Evolutionary conservation across 2,888 invertebrate species (phyloP).

Genomic region (Tricholauxania praeusta): DNA sequence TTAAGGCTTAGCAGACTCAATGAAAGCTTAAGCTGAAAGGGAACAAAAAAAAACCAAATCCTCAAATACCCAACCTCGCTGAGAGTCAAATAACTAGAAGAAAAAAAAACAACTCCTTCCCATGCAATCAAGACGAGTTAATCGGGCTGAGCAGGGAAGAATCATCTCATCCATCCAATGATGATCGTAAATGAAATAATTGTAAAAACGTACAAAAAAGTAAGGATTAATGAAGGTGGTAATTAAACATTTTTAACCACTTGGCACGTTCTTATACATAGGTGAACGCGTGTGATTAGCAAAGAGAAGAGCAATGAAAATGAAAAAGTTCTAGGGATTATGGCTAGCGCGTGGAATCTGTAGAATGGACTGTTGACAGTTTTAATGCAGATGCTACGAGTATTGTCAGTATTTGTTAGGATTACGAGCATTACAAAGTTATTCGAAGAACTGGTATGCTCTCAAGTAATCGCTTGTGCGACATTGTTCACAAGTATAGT

Average conservation of each 20-base stretch:
- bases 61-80: slow-evolving; percentile 2
- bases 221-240: slow-evolving; percentile 35
- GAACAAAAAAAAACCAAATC: not conserved
- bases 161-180: too few species aligned
- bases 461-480: too few species aligned
- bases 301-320: not conserved
- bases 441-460: too few species aligned
- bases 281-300: slow-evolving; percentile 28
- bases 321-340: not conserved
- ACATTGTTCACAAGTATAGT: too few species aligned
- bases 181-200: slow-evolving; percentile 24
- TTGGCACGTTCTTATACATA: slow-evolving; percentile 30
- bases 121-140: not conserved
- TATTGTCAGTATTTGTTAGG: not conserved
- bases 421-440: too few species aligned
- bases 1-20: slow-evolving; percentile 14
- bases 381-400: slow-evolving; percentile 19
- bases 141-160: too few species aligned
- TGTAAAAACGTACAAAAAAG: slow-evolving; percentile 10
- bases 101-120: not conserved
- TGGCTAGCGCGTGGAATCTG: not conserved
- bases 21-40: not conserved
- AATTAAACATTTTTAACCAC: slow-evolving; percentile 35
- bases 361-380: slow-evolving; percentile 22
- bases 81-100: slow-evolving; percentile 15